phyloP scores from a whole-genome alignment of 2,797 vertebrate species.

The Clarias laeviceps region DNA sequence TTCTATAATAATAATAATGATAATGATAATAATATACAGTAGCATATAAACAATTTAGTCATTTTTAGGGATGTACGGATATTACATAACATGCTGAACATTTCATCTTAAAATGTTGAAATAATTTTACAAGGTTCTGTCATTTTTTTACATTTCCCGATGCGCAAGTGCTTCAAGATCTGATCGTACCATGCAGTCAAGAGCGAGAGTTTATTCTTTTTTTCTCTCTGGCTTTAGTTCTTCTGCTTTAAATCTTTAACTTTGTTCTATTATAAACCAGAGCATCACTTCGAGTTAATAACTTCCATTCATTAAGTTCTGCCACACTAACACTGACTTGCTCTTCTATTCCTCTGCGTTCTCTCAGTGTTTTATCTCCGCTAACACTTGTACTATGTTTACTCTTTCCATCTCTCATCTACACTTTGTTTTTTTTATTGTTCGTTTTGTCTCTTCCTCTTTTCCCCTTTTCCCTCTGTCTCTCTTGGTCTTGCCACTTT shows the following conservation, averaged over 20 bases:
- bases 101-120: neutral
- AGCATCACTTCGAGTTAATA: conserved; percentile 19
- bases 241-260: conserved; percentile 1
- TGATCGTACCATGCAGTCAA: neutral
- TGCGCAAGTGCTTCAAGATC: neutral
- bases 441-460: conserved; percentile 20
- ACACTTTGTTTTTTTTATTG: conserved; percentile 34
- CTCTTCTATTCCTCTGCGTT: neutral
- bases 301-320: conserved; percentile 41
- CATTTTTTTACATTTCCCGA: neutral
- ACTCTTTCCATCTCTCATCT: conserved; percentile 37
- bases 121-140: neutral
- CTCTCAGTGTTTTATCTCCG: conserved; percentile 27
- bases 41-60: neutral
- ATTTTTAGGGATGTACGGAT: neutral
- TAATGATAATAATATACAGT: neutral
- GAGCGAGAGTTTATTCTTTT: neutral
- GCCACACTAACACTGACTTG: conserved; percentile 5
- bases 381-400: conserved; percentile 34
- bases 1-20: neutral
- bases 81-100: neutral
- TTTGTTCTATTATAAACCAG: conserved; percentile 23
- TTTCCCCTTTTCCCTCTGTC: conserved; percentile 37
- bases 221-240: conserved; percentile 22
- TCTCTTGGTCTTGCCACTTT: conserved; percentile 44